These are phyloP conservation scores for Hemithea aestivaria DNA, from an alignment of 2,888 invertebrate genomes.

Conservation along the genomic window DNA sequence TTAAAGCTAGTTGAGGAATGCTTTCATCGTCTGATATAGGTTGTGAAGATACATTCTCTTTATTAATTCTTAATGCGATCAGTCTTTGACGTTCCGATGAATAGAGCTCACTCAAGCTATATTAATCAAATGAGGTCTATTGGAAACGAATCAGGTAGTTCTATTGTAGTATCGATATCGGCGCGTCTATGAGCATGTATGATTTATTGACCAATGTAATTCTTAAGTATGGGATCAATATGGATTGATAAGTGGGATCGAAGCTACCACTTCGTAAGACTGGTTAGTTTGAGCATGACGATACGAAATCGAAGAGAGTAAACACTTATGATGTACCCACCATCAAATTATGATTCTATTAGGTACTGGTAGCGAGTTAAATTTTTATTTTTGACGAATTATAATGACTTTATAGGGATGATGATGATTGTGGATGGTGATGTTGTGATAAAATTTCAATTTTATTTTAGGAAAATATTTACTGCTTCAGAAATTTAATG, in stretches of 20 bases:
- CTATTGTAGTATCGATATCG: constrained; percentile 65
- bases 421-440: no score
- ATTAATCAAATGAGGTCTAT: constrained; percentile 71
- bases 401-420: no score
- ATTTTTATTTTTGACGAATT: no score
- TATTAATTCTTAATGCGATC: constrained; percentile 74
- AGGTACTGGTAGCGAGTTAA: no score
- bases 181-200: constrained; percentile 52
- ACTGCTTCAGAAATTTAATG: no score
- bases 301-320: constrained; percentile 11
- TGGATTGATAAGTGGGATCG: constrained; percentile 29
- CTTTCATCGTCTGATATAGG: constrained; percentile 34
- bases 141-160: constrained; percentile 74
- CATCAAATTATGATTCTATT: no score
- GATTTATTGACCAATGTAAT: constrained; percentile 65
- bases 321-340: neutral
- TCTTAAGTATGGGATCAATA: constrained; percentile 60
- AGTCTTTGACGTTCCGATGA: constrained; percentile 70
- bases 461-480: no score
- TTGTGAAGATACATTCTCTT: constrained; percentile 61
- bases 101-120: constrained; percentile 76
- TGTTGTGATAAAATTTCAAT: no score
- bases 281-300: constrained; percentile 31
- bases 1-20: constrained; percentile 35
- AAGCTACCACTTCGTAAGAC: constrained; percentile 50